These are phyloP conservation scores for Tenthredo notha DNA, from an alignment of 2,888 invertebrate species.

Conservation along the genomic window DNA sequence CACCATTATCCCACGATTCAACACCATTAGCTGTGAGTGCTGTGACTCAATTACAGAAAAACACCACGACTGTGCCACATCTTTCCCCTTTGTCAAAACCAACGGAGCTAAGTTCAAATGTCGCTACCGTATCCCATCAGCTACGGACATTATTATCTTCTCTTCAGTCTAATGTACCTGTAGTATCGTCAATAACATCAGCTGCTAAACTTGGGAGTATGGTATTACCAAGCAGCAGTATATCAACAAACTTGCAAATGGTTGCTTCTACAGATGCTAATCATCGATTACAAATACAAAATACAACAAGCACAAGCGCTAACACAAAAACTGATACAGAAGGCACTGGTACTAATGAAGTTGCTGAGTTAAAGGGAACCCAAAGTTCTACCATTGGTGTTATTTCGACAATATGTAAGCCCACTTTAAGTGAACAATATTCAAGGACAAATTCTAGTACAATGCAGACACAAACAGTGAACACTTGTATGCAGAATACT, in stretches of 20 bases:
- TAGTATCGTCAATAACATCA: conserved; percentile 80
- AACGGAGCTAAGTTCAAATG: conserved; percentile 85
- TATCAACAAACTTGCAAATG: conserved; percentile 64
- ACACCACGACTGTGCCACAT: conserved; percentile 82
- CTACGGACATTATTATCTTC: conserved; percentile 85
- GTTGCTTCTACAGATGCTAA: conserved; percentile 58
- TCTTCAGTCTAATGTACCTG: conserved; percentile 80
- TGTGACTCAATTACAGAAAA: conserved; percentile 72
- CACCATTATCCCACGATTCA: conserved; percentile 60
- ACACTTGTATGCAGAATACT: conserved; percentile 76
- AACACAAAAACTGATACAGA: conserved; percentile 63
- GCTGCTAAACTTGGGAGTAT: conserved; percentile 75
- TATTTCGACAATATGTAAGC: conserved; percentile 62
- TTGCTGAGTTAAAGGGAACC: conserved; percentile 64
- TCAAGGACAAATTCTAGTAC: conserved; percentile 72
- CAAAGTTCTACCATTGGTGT: conserved; percentile 72
- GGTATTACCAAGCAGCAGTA: conserved; percentile 69
- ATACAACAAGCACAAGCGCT: conserved; percentile 15
- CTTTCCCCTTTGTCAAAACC: conserved; percentile 87
- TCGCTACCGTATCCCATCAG: conserved; percentile 87
- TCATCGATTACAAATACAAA: conserved; percentile 61
- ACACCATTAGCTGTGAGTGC: conserved; percentile 69
- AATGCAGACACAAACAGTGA: conserved; percentile 72
- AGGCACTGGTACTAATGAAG: conserved; percentile 54
- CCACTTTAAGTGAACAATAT: conserved; percentile 76